Conservation (phyloP, 2,797 vertebrate genomes). For the Tinamus major region DNA sequence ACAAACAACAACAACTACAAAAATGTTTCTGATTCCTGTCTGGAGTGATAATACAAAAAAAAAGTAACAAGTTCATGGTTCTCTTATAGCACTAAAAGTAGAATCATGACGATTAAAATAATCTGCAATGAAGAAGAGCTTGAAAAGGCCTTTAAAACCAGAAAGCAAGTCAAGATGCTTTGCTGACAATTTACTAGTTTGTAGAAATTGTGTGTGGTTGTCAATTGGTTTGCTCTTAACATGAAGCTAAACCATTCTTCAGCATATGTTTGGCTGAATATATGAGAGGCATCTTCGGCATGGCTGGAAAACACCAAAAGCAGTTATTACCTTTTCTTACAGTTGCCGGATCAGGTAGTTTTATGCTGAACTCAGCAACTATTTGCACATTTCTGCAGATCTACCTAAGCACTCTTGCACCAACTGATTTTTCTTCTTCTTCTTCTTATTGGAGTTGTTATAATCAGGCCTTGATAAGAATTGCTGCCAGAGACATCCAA, state of each 20-base stretch:
- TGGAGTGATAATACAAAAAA: constrained; percentile 1
- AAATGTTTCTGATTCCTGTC: neutral
- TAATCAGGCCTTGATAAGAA: constrained; percentile 61
- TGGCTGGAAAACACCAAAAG: constrained; percentile 24
- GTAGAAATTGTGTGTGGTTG: constrained; percentile 6
- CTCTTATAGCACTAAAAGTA: neutral
- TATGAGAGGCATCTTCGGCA: neutral
- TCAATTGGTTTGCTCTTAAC: constrained; percentile 37
- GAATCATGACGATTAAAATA: constrained; percentile 8
- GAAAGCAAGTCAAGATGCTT: constrained; percentile 42
- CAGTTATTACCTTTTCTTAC: neutral
- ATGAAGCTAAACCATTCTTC: constrained; percentile 2
- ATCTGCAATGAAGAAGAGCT: constrained; percentile 25
- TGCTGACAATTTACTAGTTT: constrained; percentile 31
- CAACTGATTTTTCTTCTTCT: constrained; percentile 35
- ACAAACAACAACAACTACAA: neutral
- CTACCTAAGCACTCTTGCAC: constrained; percentile 35
- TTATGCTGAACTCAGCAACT: neutral
- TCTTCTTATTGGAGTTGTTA: constrained; percentile 28
- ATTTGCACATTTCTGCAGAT: constrained; percentile 19
- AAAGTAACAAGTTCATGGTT: neutral
- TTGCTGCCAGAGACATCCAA: constrained; percentile 62
- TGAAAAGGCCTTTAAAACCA: constrained; percentile 50
- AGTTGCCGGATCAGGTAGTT: neutral
- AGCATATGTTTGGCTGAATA: neutral